Evolutionary conservation across 2,797 vertebrate genomes (phyloP), one percentile per base, ranked within the genome.

Genomic region (Amblyraja radiata): DNA sequence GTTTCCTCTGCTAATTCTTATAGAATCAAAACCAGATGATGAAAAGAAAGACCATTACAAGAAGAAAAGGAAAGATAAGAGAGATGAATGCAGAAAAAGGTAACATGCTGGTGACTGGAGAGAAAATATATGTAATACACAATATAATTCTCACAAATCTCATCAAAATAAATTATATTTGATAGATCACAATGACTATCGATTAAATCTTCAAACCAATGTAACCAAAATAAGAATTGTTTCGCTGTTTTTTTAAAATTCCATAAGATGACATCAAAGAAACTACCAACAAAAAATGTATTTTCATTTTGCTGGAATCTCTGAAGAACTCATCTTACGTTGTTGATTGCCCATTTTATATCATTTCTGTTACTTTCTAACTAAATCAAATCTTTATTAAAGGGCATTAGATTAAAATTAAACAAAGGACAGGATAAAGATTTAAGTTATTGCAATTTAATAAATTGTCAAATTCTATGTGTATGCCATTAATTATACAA

Each of bases 61-160:
- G 94, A 96, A 94, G 94, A 97, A 95, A 95, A 95, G 61, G 94
- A 97, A 96, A 93, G 97, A 97, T 93, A 96, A 95, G 94, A 97
- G 96, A 92, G 97, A 97, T 94, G 96, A 97, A 94, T 88, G 93
- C 16, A 95, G 95, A 16, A 97, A 96, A 95, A 96, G 97, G 97
- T 97, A 96, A 94, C 23, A 23, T 25, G 32, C 32, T 74, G 36
- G 0, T 71, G 21, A 46, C 1, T 92, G 21, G 25, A 54, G 11
- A 28, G 23, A 25, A 74, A 74, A 74, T 91, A 23, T 74, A 25
- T 73, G 61, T 6, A 65, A 90, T 68, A 63, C 7, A 28, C 36
- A 46, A 74, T 46, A 18, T 91, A 74, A 11, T 91, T 21, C 21
- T 54, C 10, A n/a, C 73, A 28, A 90, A 13, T 71, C 23, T 14